Conservation (phyloP, 2,888 invertebrate genomes). For the Phyllotreta cruciferae region DNA sequence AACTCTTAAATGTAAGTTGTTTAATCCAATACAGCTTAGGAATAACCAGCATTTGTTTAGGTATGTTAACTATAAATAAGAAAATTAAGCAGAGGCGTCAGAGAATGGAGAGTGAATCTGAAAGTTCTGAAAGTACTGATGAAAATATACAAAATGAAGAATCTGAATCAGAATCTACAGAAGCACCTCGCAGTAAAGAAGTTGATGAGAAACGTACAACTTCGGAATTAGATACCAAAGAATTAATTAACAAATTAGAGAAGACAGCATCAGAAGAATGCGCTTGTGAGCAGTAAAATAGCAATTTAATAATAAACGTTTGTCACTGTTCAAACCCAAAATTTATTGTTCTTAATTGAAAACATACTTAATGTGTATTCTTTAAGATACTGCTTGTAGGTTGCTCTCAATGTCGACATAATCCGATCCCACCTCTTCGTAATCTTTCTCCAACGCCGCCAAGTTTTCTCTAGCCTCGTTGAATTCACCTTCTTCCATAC, state of each 20-base stretch:
- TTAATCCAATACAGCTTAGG: neutral
- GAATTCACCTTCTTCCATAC: conserved; percentile 86
- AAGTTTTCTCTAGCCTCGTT: conserved; percentile 82
- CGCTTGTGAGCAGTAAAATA: too few species aligned
- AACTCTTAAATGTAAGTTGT: conserved; percentile 48
- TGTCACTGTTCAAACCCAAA: too few species aligned
- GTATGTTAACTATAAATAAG: conserved; percentile 47
- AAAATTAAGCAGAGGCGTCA: conserved; percentile 42
- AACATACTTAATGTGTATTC: neutral
- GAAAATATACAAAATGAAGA: conserved; percentile 1
- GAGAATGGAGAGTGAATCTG: conserved; percentile 6
- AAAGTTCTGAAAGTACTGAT: conserved; percentile 20
- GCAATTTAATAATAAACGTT: too few species aligned
- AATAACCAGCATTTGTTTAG: conserved; percentile 33
- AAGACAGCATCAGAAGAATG: too few species aligned
- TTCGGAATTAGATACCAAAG: too few species aligned
- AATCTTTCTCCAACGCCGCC: conserved; percentile 75
- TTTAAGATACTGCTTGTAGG: neutral
- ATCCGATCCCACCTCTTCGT: conserved; percentile 77
- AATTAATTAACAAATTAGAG: too few species aligned
- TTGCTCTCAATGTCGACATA: conserved; percentile 53
- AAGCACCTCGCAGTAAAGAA: too few species aligned
- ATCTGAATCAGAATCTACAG: too few species aligned
- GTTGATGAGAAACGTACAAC: too few species aligned
- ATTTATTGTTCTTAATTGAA: too few species aligned